Conservation (phyloP, 2,888 invertebrate genomes). For the Allolobophora icterica region DNA sequence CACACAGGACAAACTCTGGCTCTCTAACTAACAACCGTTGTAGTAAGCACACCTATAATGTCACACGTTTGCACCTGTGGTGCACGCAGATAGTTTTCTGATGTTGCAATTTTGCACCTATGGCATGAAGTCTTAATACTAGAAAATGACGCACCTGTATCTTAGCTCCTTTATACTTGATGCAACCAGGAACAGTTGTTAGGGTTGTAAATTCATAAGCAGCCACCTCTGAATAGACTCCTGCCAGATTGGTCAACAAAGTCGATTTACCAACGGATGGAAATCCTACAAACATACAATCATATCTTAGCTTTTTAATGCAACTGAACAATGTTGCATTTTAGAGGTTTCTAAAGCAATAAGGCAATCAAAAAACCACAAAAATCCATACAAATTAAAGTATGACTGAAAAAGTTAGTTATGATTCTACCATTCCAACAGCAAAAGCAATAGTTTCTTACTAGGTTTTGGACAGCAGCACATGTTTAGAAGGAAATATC, state of each 20-base stretch:
- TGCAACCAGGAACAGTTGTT: conserved; percentile 98
- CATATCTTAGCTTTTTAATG: background rate
- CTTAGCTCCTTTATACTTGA: conserved; percentile 91
- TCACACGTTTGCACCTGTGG: too few relatives aligned
- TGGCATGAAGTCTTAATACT: background rate
- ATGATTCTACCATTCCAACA: background rate
- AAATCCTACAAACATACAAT: conserved; percentile 74
- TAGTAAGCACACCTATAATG: too few relatives aligned
- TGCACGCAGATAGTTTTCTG: too few relatives aligned
- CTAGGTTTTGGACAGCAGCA: background rate
- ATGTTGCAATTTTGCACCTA: background rate
- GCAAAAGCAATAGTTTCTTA: too few relatives aligned
- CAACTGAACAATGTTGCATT: background rate
- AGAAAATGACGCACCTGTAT: conserved; percentile 77
- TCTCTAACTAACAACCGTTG: too few relatives aligned
- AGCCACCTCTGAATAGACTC: conserved; percentile 98
- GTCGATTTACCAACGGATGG: conserved; percentile 99
- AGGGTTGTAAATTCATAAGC: conserved; percentile 99
- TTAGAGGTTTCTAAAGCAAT: background rate
- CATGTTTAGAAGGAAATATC: too few relatives aligned
- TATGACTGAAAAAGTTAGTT: background rate
- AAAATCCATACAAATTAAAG: background rate
- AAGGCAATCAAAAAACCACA: background rate
- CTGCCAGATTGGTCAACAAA: conserved; percentile 92
- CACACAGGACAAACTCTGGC: too few relatives aligned